A percentile compares a stretch with the other conserved stretches of the same genome.
Evolutionary conservation across 30 jellyfish, hydroid and myxozoan species (phyloP).

Genomic region (Nemopilema nomurai): DNA sequence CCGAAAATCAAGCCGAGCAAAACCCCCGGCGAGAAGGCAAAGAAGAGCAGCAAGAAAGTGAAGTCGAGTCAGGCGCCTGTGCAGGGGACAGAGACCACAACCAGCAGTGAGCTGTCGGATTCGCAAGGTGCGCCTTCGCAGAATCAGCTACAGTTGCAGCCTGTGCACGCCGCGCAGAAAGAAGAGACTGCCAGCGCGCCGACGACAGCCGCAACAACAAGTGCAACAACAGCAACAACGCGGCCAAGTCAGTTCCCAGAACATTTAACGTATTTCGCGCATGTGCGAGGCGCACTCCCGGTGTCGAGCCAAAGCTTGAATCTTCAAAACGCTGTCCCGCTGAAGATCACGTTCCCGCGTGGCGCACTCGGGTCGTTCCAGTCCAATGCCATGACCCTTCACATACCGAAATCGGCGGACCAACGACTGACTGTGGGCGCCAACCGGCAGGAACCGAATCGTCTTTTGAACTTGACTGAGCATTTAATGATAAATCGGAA

Average conservation of each 20-base stretch:
- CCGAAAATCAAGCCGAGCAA: conserved; percentile 27
- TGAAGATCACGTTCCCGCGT: conserved; percentile 61
- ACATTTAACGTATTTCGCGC: conserved; percentile 46
- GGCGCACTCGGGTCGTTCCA: conserved; percentile 61
- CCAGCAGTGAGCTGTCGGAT: conserved; percentile 36
- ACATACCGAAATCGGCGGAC: conserved; percentile 32
- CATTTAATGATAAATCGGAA: conserved; percentile 50
- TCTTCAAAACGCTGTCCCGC: conserved; percentile 47
- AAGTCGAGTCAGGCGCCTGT: background rate
- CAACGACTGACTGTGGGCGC: conserved; percentile 23
- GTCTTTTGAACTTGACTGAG: conserved; percentile 21
- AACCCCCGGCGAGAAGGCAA: conserved; percentile 32
- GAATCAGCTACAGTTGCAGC: conserved; percentile 4
- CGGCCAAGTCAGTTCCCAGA: conserved; percentile 12
- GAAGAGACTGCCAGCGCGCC: conserved; percentile 7
- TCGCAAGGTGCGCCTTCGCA: conserved; percentile 35
- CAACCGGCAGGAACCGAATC: conserved; percentile 22
- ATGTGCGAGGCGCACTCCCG: conserved; percentile 41
- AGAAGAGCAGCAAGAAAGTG: conserved; percentile 24
- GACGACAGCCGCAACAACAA: too few species aligned
- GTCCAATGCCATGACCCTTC: conserved; percentile 38
- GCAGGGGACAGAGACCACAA: conserved; percentile 10
- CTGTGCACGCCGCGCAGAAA: conserved; percentile 9
- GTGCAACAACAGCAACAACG: background rate
- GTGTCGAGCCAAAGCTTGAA: conserved; percentile 11